Evolutionary conservation across 2,113 vertebrate species (phyloP), one percentile per base, ranked within the genome.

Genomic region (Arizona elegans): DNA sequence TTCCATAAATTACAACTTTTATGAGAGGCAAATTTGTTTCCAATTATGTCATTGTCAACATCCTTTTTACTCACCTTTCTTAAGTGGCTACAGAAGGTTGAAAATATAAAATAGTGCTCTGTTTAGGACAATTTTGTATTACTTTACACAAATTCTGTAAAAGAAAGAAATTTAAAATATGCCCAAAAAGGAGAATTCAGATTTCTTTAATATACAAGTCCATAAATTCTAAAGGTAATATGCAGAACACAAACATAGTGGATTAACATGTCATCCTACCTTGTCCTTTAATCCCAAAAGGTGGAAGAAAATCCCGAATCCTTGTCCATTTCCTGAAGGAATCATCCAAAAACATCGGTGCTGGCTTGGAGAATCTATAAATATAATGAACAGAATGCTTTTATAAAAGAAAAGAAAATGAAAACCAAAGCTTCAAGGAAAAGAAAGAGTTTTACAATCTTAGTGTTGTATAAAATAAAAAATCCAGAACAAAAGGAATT

Each of bases 221-320:
- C 9, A 33, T 6, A 33, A 7, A 11, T 8, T 50, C 33, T 86
- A 75, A 70, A 38, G 29, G 21, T 87, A 26, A 29, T 33, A 75
- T 24, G 55, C 10, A 24, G 54, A 33, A 8, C 7, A 75, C 52
- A 33, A 55, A n/a, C 12, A 29, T 29, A 54, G 29, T 88, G 52
- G 87, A n/a, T 17, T 54, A 55, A 87, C 52, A n/a, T 17, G 52
- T 50, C 23, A 70, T 92, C 97, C 89, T 98, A 98, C 98, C 98
- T 98, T 98, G 98, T 95, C 98, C 98, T 98, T 98, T 98, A 97
- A 98, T 98, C 94, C 98, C 98, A 97, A 98, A 98, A 47, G 98
- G 98, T 43, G 98, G 98, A 95, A 98, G 97, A 92, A 98, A 98
- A 94, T 98, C 98, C 94, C 97, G 97, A 95, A 98, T 98, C 94